Percentiles rank a stretch among this genome's conserved stretches.
These are phyloP conservation scores for Conchocele bisecta DNA, from an alignment of 2,888 invertebrate genomes.

Conservation along the genomic window DNA sequence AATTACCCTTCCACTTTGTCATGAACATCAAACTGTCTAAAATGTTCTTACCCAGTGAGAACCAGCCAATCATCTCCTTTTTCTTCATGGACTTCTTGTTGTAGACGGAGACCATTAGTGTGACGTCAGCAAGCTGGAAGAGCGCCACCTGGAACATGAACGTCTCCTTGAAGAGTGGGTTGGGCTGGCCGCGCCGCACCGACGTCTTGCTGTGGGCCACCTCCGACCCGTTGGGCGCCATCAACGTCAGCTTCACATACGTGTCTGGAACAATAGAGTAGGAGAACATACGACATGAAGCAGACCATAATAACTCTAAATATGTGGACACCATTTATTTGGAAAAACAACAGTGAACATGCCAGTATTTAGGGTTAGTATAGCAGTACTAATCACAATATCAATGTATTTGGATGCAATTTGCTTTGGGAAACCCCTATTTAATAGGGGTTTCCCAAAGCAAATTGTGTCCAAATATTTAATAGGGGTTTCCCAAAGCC, in stretches of 20 bases:
- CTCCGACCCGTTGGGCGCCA: conserved; percentile 96
- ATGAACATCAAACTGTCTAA: no score
- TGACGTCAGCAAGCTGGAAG: conserved; percentile 97
- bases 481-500: no score
- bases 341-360: no score
- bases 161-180: conserved; percentile 97
- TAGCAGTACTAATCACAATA: no score
- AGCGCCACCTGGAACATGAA: conserved; percentile 98
- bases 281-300: background rate
- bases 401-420: no score
- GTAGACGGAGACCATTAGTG: conserved; percentile 96
- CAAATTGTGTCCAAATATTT: no score
- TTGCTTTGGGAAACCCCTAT: no score
- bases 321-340: no score
- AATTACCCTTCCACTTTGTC: no score
- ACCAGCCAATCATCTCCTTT: conserved; percentile 99
- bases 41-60: conserved; percentile 88
- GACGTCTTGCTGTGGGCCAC: conserved; percentile 96
- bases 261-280: conserved; percentile 88
- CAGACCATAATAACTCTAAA: no score
- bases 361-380: no score
- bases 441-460: no score
- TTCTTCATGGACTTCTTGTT: conserved; percentile 95
- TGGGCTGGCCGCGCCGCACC: conserved; percentile 95
- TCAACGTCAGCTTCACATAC: conserved; percentile 95